Percentiles rank a stretch among this genome's conserved stretches.
phyloP scores from a whole-genome alignment of 2,888 invertebrate genomes.

The Lymantria dispar region DNA sequence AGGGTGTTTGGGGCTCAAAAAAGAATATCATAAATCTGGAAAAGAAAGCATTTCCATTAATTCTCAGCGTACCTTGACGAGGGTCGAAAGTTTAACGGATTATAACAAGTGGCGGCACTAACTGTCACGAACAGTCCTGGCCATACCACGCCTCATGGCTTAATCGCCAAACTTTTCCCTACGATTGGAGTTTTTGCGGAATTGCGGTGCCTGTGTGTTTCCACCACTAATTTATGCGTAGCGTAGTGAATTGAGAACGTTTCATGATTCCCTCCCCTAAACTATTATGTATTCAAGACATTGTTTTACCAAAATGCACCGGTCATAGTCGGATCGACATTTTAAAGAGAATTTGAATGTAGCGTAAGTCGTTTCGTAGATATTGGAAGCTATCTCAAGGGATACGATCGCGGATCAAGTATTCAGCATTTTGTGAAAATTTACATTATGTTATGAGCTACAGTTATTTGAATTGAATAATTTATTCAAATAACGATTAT shows the following conservation, averaged over 20 bases:
- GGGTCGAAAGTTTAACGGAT: conserved; percentile 79
- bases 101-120: conserved; percentile 80
- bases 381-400: conserved; percentile 51
- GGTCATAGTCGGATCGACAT: conserved; percentile 45
- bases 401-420: conserved; percentile 46
- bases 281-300: conserved; percentile 77
- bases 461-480: too few species aligned
- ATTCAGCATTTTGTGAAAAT: conserved; percentile 40
- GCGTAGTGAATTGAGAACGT: conserved; percentile 58
- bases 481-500: too few species aligned
- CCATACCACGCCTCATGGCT: conserved; percentile 76
- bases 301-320: conserved; percentile 70
- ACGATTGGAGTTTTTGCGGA: conserved; percentile 79
- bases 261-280: conserved; percentile 52
- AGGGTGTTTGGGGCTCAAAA: conserved; percentile 15
- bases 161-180: conserved; percentile 80
- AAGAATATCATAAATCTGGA: conserved; percentile 58
- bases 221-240: conserved; percentile 74
- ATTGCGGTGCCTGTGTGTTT: conserved; percentile 62
- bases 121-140: conserved; percentile 79
- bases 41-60: conserved; percentile 73
- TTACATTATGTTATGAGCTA: conserved; percentile 25
- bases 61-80: conserved; percentile 75
- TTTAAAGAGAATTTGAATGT: conserved; percentile 60
- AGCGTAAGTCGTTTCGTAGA: conserved; percentile 52